Evolutionary conservation across 2,888 invertebrate species (phyloP), one percentile per base, ranked within the genome.

Genomic region (Bombylius major): DNA sequence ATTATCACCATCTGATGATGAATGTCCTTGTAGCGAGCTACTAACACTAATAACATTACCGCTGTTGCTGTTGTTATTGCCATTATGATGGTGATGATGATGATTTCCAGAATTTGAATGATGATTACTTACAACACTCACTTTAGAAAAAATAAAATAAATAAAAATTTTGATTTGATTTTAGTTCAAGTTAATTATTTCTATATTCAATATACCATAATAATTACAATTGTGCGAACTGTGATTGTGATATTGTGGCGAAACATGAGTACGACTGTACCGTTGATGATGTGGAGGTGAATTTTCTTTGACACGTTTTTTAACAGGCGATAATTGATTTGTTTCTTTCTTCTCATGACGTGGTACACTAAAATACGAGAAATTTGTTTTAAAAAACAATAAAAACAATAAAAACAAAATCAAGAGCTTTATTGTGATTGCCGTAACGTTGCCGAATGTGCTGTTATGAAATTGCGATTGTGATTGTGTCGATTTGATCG

Each of bases 301-400:
- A 67, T 91, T 93, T 70, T 96, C 96, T 73, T 96, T 96, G 48
- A 96, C 95, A 23, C 96, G 82, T 72, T 97, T 97, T 78, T 97
- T 97, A 34, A 96, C 95, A 4, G 97, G 97, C 65, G 94, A 95
- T 65, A 96, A 76, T 70, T 95, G 95, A 56, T 89, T 88, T 56
- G 87, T 86, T 69, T 87, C 87, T 71, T 92, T 90, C 72, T 90
- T 91, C 68, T 87, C 83, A 64, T 82, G 74, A 50, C 74, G 72
- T 60, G 74, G 74, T 63, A 73, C 73, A 65, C 73, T 73, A 78
- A 68, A 73, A 56, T 2, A 70, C 70, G 62, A 70, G 71, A 63
- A 69, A 44, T 49, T 50, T 50, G 44, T 34, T 54, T 53, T 58
- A n/a, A 70, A 67, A 52, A 5, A 55, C 42, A 46, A 14, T 6